Percentiles rank a stretch among this genome's conserved stretches.
phyloP scores from a whole-genome alignment of 30 jellyfish, hydroid and myxozoan genomes.

The Aurelia sp. region DNA sequence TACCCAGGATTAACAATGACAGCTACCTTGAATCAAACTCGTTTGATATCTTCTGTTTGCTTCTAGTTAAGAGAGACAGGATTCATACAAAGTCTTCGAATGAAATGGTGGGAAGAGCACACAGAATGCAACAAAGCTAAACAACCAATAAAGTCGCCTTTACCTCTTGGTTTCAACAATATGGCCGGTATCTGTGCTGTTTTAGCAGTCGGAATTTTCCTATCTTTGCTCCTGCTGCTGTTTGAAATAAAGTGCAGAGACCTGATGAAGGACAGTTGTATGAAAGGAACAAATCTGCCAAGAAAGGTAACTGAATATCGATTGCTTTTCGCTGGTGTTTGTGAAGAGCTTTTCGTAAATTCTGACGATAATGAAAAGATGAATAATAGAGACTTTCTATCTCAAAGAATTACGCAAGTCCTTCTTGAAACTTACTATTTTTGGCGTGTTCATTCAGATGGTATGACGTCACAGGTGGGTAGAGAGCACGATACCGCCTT shows the following conservation, averaged over 20 bases:
- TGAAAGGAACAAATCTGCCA: slow-evolving; percentile 37
- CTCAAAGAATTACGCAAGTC: too few relatives aligned
- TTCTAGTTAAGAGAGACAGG: slow-evolving; percentile 79
- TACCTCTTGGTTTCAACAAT: slow-evolving; percentile 52
- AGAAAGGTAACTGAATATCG: slow-evolving; percentile 23
- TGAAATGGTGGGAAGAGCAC: slow-evolving; percentile 92
- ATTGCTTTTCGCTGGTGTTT: too few relatives aligned
- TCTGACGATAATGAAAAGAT: too few relatives aligned
- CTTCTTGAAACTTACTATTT: too few relatives aligned
- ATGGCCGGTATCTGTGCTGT: slow-evolving; percentile 81
- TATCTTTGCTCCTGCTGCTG: slow-evolving; percentile 55
- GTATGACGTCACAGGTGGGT: too few relatives aligned
- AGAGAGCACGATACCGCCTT: too few relatives aligned
- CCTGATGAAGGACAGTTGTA: background rate
- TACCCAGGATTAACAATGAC: too few relatives aligned
- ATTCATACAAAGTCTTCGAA: slow-evolving; percentile 72
- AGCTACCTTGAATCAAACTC: too few relatives aligned
- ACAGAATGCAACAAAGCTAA: slow-evolving; percentile 62
- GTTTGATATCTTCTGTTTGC: too few relatives aligned
- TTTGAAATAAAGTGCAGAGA: slow-evolving; percentile 51
- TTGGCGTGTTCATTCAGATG: too few relatives aligned
- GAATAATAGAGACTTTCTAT: too few relatives aligned
- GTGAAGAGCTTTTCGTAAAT: too few relatives aligned
- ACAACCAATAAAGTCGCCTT: slow-evolving; percentile 18
- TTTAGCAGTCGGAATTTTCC: slow-evolving; percentile 69